Evolutionary conservation across 1,140 invertebrate species (phyloP).

Genomic region (Galendromus occidentalis): DNA sequence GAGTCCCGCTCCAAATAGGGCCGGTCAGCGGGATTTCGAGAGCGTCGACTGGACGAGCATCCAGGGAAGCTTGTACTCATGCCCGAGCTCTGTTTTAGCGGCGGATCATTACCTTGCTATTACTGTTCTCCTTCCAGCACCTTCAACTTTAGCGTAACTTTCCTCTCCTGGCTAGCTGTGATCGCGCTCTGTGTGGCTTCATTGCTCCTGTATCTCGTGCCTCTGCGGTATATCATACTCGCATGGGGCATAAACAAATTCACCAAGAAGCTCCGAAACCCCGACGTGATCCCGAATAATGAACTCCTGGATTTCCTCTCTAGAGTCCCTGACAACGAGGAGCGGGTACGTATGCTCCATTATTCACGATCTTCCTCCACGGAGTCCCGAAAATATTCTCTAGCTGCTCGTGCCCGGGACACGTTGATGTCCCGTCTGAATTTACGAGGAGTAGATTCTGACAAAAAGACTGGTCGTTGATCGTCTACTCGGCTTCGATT

Average conservation of each 20-base stretch:
- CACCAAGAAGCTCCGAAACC: constrained; percentile 70
- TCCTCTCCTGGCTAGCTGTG: constrained; percentile 78
- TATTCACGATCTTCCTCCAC: too few relatives aligned
- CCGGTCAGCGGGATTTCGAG: too few relatives aligned
- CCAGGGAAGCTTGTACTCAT: neutral
- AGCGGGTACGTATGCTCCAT: constrained; percentile 33
- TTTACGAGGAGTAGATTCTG: too few relatives aligned
- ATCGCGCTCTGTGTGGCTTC: constrained; percentile 28
- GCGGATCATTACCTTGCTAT: constrained; percentile 13
- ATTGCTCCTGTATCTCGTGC: constrained; percentile 70
- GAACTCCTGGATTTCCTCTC: constrained; percentile 88
- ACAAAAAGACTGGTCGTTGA: too few relatives aligned
- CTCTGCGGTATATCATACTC: constrained; percentile 72
- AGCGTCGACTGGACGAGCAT: neutral
- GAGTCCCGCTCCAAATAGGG: too few relatives aligned
- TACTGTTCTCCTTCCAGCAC: constrained; percentile 41
- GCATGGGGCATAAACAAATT: constrained; percentile 97
- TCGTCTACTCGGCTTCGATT: too few relatives aligned
- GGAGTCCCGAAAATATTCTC: too few relatives aligned
- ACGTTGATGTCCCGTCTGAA: too few relatives aligned
- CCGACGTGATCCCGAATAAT: constrained; percentile 88
- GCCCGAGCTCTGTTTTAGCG: neutral
- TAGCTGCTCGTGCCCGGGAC: too few relatives aligned
- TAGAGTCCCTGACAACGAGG: constrained; percentile 81
- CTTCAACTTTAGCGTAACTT: constrained; percentile 92